Evolutionary conservation across 2,888 invertebrate genomes (phyloP), one percentile per base, ranked within the genome.

Genomic region (Synergus umbraculus): DNA sequence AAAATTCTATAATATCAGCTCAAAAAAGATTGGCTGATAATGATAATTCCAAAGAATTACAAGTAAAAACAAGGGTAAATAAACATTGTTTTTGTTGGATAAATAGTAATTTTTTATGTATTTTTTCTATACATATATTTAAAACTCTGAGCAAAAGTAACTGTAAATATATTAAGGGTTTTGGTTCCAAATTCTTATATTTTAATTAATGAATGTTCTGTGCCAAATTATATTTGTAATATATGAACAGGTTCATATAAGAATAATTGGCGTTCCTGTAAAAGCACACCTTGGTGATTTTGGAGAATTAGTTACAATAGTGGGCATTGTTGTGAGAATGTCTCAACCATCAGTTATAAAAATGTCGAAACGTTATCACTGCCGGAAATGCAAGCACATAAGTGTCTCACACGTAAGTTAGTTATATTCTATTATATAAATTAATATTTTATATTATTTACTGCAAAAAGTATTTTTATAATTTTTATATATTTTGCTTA

Each of bases 271-370:
- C 4, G 86, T 90, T 54, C 90, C 91, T 29, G 82, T 97, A 79
- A 95, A 96, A 91, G 93, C 97, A 44, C 95, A 95, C 89, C 84
- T 88, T 18, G 87, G 87, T 22, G 85, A 88, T 76, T 89, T 91
- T 66, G 91, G 91, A 0, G 89, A 90, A 58, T 83, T 92, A n/a
- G 86, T 91, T 73, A 88, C 88, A 15, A 89, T 87, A 88, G 84
- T 92, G 93, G 97, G 97, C 4, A 97, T 97, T 77, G 95, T 97
- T 58, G 96, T 97, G 41, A 92, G 97, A 89, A 95, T 95, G 66
- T 95, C 96, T 0, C 94, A 95, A 84, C 93, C 96, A 9, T 96
- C 96, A 91, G 94, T 97, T 93, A 91, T 97, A 78, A 97, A 97
- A 92, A 95, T 95, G 89, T 94, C 95, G 88, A 94, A 95, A 86